These are phyloP conservation scores for Hydrozoanthus tunicans DNA, from an alignment of 64 coral and sea anemone species.

Conservation along the genomic window DNA sequence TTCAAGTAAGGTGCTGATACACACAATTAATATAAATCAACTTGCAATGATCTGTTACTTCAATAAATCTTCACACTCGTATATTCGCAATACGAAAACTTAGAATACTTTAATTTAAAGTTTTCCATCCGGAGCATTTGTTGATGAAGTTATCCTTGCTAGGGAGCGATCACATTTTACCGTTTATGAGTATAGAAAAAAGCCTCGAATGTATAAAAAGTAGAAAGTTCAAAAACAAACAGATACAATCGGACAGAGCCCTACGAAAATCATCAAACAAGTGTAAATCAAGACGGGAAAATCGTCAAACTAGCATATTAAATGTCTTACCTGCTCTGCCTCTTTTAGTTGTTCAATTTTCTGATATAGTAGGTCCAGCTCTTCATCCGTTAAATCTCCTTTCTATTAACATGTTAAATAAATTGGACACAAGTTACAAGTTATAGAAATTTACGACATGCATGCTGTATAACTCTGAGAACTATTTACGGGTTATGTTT, in stretches of 20 bases:
- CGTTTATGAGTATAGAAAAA: no score
- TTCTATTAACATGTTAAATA: conserved; percentile 4
- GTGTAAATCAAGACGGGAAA: neutral
- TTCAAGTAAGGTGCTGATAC: no score
- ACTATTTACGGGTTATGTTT: neutral
- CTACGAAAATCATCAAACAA: neutral
- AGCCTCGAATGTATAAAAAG: no score
- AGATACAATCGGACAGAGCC: neutral
- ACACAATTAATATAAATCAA: no score
- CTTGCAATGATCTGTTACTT: no score
- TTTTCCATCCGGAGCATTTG: no score
- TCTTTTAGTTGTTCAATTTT: conserved; percentile 54
- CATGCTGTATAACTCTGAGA: neutral
- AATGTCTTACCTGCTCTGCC: conserved; percentile 8
- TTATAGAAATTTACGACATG: neutral
- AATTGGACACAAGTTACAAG: neutral
- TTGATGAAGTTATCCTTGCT: no score
- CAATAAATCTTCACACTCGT: no score
- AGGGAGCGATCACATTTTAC: no score
- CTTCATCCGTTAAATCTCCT: conserved; percentile 53
- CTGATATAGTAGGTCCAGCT: conserved; percentile 24
- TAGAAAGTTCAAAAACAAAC: no score
- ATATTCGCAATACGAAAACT: no score
- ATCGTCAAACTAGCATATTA: neutral
- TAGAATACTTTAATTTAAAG: no score